A percentile compares a stretch with the other conserved stretches of the same genome.
These are phyloP conservation scores for Serrognathus titanus DNA, from an alignment of 2,888 invertebrate genomes.

Conservation along the genomic window DNA sequence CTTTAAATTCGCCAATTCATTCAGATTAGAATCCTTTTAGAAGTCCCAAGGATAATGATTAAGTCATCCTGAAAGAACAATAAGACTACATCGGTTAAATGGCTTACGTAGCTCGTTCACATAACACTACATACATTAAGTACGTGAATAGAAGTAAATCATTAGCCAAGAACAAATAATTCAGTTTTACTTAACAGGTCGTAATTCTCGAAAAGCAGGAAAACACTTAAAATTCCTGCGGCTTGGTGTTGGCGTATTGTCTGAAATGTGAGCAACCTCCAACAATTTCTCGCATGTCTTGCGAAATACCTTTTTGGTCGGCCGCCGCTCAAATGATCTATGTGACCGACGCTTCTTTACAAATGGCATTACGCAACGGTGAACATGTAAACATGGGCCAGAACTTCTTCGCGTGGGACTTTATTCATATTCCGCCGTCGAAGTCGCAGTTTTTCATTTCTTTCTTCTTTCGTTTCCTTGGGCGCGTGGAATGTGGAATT, in stretches of 20 bases:
- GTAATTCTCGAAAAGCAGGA: not conserved
- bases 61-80: no score
- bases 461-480: not conserved
- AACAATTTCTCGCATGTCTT: conserved; percentile 1
- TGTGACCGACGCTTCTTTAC: conserved; percentile 4
- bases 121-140: no score
- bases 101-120: no score
- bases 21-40: no score
- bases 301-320: not conserved
- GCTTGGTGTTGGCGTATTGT: not conserved
- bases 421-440: conserved; percentile 1
- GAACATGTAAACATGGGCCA: conserved; percentile 4
- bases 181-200: not conserved
- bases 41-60: no score
- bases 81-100: no score
- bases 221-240: not conserved
- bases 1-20: no score
- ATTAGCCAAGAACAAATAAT: not conserved
- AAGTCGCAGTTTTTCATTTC: not conserved
- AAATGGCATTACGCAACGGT: conserved; percentile 7
- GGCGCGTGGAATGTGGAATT: no score
- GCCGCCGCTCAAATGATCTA: conserved; percentile 4
- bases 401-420: conserved; percentile 5
- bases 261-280: not conserved
- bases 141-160: no score